These are phyloP conservation scores for Diogma glabrata DNA, from an alignment of 2,888 invertebrate genomes.

Conservation along the genomic window DNA sequence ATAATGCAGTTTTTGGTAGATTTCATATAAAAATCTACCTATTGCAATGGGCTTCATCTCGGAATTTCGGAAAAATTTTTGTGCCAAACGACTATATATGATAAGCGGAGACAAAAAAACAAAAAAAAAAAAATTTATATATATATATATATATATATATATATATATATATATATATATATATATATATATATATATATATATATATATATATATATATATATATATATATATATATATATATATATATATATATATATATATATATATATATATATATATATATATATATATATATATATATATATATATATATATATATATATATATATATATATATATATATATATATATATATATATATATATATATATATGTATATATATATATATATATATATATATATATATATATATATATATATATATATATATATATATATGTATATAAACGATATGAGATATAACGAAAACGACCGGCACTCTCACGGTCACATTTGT, in stretches of 20 bases:
- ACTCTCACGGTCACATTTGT: too few species aligned
- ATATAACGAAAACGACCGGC: too few species aligned
- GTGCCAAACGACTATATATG: too few species aligned
- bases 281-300: constrained; percentile 1
- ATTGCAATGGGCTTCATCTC: too few species aligned
- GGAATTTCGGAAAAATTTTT: too few species aligned
- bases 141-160: constrained; percentile 1
- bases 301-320: background rate
- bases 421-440: background rate
- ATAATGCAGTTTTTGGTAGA: too few species aligned
- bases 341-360: constrained; percentile 3
- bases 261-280: constrained; percentile 1
- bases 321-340: constrained; percentile 1
- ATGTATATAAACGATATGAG: background rate
- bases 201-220: background rate
- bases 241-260: constrained; percentile 1
- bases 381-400: background rate
- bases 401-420: background rate
- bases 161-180: constrained; percentile 3
- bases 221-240: constrained; percentile 3
- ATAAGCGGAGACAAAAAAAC: too few species aligned
- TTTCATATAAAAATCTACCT: too few species aligned
- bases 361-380: background rate
- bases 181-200: constrained; percentile 3
- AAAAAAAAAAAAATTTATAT: too few species aligned